These are phyloP conservation scores for Conus ventricosus DNA, from an alignment of 1,140 invertebrate genomes.

Conservation along the genomic window DNA sequence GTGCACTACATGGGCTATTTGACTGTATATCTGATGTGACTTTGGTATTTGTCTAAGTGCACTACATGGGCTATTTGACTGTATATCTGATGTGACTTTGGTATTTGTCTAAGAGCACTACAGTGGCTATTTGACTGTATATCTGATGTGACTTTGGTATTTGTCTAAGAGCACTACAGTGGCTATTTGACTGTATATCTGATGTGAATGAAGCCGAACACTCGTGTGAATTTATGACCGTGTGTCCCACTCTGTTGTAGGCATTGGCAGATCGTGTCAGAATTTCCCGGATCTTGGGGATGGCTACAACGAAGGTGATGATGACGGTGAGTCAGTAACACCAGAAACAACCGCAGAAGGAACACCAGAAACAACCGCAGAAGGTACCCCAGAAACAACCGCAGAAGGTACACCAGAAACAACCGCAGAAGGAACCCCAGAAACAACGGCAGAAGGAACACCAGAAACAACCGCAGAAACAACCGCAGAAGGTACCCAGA, in stretches of 20 bases:
- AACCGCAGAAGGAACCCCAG: background rate
- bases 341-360: background rate
- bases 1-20: too few relatives aligned
- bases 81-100: too few relatives aligned
- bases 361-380: background rate
- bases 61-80: too few relatives aligned
- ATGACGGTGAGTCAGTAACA: background rate
- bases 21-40: too few relatives aligned
- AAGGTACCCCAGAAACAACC: background rate
- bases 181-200: too few relatives aligned
- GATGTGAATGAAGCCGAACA: too few relatives aligned
- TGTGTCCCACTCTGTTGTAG: background rate
- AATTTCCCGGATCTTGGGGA: conserved; percentile 18
- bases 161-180: too few relatives aligned
- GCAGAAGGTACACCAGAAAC: background rate
- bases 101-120: too few relatives aligned
- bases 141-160: too few relatives aligned
- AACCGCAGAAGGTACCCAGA: conserved; percentile 18
- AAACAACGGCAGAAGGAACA: background rate
- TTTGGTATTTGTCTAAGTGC: too few relatives aligned
- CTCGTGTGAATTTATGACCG: too few relatives aligned
- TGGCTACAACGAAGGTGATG: conserved; percentile 17
- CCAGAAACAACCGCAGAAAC: background rate
- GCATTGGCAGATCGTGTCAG: background rate
- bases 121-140: too few relatives aligned